phyloP scores from a whole-genome alignment of 1,140 invertebrate species.

The Drosophila orena region DNA sequence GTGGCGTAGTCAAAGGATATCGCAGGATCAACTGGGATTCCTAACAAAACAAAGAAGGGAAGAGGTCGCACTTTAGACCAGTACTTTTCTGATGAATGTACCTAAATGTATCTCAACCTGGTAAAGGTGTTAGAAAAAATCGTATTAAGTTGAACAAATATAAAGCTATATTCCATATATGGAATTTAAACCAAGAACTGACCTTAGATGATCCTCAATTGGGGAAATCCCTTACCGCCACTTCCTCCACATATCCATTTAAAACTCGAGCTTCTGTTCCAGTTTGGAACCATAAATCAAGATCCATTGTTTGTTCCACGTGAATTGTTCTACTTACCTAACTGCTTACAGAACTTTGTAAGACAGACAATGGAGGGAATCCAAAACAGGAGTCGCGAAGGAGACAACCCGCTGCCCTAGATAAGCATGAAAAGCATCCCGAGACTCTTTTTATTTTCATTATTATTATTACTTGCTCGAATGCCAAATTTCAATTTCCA shows the following conservation, averaged over 20 bases:
- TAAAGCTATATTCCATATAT: too few relatives aligned
- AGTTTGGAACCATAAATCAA: slow-evolving; percentile 36
- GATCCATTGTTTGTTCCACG: slow-evolving; percentile 31
- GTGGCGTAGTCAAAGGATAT: neutral
- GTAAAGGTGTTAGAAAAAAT: neutral
- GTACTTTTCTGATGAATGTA: neutral
- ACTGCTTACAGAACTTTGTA: slow-evolving; percentile 45
- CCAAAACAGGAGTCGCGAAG: neutral
- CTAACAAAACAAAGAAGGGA: too few relatives aligned
- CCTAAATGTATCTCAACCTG: neutral
- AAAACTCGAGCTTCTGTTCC: neutral
- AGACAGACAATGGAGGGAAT: slow-evolving; percentile 31
- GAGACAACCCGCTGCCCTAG: slow-evolving; percentile 64
- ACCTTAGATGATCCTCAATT: slow-evolving; percentile 5
- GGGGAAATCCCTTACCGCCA: neutral
- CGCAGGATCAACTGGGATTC: neutral
- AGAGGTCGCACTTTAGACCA: too few relatives aligned
- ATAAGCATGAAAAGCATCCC: slow-evolving; percentile 59
- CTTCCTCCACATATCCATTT: neutral
- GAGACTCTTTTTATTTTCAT: slow-evolving; percentile 6
- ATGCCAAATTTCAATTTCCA: slow-evolving; percentile 67
- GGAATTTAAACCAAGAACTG: neutral
- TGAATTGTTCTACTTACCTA: slow-evolving; percentile 32
- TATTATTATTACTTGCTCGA: slow-evolving; percentile 35
- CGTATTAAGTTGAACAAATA: neutral